Evolutionary conservation across 2,113 vertebrate species (phyloP), one percentile per base, ranked within the genome.

Genomic region (Cichladusa arquata): DNA sequence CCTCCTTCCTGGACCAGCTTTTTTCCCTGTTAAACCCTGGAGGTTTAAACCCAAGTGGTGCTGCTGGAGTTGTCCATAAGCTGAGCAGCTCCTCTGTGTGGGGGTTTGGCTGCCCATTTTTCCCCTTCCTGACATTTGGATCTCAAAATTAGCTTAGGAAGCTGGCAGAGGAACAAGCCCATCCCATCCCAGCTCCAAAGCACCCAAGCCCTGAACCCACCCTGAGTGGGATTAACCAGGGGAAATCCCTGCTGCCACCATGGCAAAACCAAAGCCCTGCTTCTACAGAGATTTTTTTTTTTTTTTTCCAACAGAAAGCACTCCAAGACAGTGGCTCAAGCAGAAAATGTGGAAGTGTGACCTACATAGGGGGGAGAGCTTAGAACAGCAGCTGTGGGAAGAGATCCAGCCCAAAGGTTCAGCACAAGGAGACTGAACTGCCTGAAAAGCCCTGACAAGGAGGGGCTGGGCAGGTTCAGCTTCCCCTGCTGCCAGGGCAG

Each of bases 291-390:
- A 50, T 15, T 29, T 10, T 69, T 20, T 50, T 9, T 12, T 4
- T 53, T 11, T 19, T 25, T 69, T 38, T 34, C 57, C 84, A 54
- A 65, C 77, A 58, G 79, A 76, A 29, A 69, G 4, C 1, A 45
- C 95, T 92, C 57, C 81, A 23, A 86, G 91, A 95, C 83, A 86
- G 95, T 12, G 13, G 89, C 79, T 90, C 85, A 81, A 94, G 96
- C 95, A 86, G 25, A 64, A 94, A 92, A 94, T 31, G 86, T 81
- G 81, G 11, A 91, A 95, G 94, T 79, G 80, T 98, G 97, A 97
- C 98, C 98, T 98, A 98, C 82, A 98, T 98, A 97, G 40, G 74
- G 92, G 72, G 40, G 80, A 87, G 80, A 94, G 90, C 81, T 92
- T 8, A 72, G 81, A 90, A 9, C 77, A 89, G 95, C 91, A 94